Base-by-base conservation (phyloP, 1,140 invertebrate genomes). In the Thrips palmi region DNA sequence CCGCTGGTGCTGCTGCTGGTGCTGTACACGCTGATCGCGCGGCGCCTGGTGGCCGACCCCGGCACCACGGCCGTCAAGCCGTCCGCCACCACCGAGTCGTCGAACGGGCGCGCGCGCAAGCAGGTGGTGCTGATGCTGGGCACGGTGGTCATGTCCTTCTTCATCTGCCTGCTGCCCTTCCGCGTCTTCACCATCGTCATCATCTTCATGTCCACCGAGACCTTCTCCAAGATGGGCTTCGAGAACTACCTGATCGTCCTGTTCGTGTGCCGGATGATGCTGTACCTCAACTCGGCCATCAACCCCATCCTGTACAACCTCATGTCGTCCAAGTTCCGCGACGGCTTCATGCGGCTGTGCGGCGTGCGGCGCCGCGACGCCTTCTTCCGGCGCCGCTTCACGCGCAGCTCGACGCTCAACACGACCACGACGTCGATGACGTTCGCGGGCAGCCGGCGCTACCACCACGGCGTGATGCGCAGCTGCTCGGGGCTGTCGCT, bases 311-410 rank as follows among this genome's bases (percentile, higher is more conserved):
- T 85, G 1, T 85, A 85, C 49, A 82, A 82, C 54, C 56, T 81
- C n/a, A 81, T 81, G 75, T 82, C 77, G 17, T 80, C 75, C 11
- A 86, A 84, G 55, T 87, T 87, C 52, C 67, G 82, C 2, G 65
- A 68, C 15, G 80, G 77, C 3, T 84, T 86, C 47, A 54, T 71
- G 14, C 57, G 63, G 45, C 56, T 81, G 1, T 78, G 74, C 45
- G 63, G 65, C 8, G n/a, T n/a, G n/a, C n/a, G n/a, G n/a, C n/a
- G n/a, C 5, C 5, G n/a, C n/a, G n/a, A n/a, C n/a, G n/a, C n/a
- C n/a, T n/a, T n/a, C n/a, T n/a, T n/a, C n/a, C n/a, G n/a, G n/a
- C n/a, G n/a, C n/a, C n/a, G n/a, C n/a, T n/a, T n/a, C n/a, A n/a
- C n/a, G n/a, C n/a, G n/a, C n/a, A n/a, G 12, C 5, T 4, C n/a